Conservation (phyloP, 2,888 invertebrate genomes). For the Euphydryas editha region DNA sequence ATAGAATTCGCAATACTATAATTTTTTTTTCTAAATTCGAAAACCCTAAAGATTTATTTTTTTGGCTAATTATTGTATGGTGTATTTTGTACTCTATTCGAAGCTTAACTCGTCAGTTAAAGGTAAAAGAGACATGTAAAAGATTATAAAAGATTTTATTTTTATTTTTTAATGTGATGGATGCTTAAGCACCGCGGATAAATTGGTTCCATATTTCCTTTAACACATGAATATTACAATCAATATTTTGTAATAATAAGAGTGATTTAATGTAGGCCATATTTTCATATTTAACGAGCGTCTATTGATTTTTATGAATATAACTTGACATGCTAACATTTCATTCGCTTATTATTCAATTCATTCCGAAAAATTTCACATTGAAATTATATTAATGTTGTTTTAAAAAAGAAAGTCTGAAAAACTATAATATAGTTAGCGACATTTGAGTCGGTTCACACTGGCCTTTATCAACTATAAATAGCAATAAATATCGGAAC, state of each 20-base stretch:
- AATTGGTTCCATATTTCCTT: constrained; percentile 21
- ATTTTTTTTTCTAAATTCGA: constrained; percentile 11
- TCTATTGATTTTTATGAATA: constrained; percentile 1
- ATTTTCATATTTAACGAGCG: not conserved
- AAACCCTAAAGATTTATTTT: not conserved
- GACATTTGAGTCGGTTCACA: constrained; percentile 33
- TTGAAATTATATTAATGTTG: constrained; percentile 23
- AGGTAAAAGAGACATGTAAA: constrained; percentile 20
- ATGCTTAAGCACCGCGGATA: constrained; percentile 21
- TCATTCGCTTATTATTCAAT: constrained; percentile 5
- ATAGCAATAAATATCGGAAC: constrained; percentile 40
- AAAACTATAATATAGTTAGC: constrained; percentile 31
- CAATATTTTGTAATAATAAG: not conserved
- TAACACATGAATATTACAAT: constrained; percentile 9
- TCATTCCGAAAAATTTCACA: constrained; percentile 14
- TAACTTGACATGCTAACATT: constrained; percentile 7
- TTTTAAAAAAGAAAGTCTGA: constrained; percentile 20
- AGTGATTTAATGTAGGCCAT: constrained; percentile 7
- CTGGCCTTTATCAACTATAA: constrained; percentile 41
- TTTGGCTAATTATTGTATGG: constrained; percentile 18
- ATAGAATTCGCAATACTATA: constrained; percentile 6
- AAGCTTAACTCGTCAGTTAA: constrained; percentile 18
- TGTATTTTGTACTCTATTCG: constrained; percentile 31
- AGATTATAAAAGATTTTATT: constrained; percentile 23
- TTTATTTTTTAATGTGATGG: constrained; percentile 4